These are phyloP conservation scores for Falco peregrinus DNA, from an alignment of 2,797 vertebrate genomes.

Conservation along the genomic window DNA sequence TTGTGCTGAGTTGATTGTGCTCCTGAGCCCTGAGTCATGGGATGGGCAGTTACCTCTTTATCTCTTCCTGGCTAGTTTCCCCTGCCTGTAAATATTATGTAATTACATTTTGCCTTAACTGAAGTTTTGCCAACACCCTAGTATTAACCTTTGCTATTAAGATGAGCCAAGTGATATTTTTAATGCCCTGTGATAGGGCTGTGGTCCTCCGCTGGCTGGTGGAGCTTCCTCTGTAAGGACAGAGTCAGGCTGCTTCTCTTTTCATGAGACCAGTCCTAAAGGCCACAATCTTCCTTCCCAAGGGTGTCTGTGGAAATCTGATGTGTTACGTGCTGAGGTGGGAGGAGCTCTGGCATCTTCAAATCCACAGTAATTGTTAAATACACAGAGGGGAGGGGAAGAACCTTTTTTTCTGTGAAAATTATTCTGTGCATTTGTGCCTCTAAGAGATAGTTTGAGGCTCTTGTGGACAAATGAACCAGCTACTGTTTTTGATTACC, in stretches of 20 bases:
- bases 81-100: not conserved
- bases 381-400: not conserved
- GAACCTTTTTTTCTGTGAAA: not conserved
- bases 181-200: not conserved
- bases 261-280: not conserved
- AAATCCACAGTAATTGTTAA: not conserved
- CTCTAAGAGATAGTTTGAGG: not conserved
- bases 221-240: not conserved
- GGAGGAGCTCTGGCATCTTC: not conserved
- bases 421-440: not conserved
- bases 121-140: not conserved
- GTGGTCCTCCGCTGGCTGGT: not conserved
- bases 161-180: not conserved
- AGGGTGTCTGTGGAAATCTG: not conserved
- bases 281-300: not conserved
- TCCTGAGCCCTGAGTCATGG: not conserved
- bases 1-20: not conserved
- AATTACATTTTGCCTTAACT: not conserved
- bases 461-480: not conserved
- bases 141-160: not conserved
- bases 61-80: not conserved
- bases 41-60: not conserved
- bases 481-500: slow-evolving; percentile 5
- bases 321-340: not conserved
- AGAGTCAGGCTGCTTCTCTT: not conserved